Conservation (phyloP, 2,113 vertebrate genomes). For the Corydoras sp. region DNA sequence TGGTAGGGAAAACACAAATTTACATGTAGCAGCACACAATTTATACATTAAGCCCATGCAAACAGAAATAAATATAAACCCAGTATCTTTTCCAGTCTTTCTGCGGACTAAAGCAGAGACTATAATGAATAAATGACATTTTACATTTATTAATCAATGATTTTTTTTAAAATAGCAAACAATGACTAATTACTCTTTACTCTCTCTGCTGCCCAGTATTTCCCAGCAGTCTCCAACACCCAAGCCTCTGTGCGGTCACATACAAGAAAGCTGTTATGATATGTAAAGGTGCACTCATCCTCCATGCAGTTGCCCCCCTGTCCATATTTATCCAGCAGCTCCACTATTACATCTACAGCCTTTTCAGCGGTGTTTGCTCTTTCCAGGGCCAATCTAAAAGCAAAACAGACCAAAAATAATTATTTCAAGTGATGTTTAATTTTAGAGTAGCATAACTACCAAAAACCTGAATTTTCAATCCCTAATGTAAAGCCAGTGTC, state of each 20-base stretch:
- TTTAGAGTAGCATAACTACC: not conserved
- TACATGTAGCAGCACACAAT: too few relatives aligned
- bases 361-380: slow-evolving; percentile 85
- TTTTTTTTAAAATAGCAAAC: too few relatives aligned
- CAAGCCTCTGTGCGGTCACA: slow-evolving; percentile 87
- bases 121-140: not conserved
- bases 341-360: slow-evolving; percentile 77
- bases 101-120: not conserved
- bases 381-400: slow-evolving; percentile 85
- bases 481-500: too few relatives aligned
- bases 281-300: slow-evolving; percentile 74
- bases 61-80: too few relatives aligned
- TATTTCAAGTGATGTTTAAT: not conserved
- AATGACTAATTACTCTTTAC: slow-evolving; percentile 54
- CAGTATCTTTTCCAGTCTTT: too few relatives aligned
- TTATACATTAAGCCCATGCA: too few relatives aligned
- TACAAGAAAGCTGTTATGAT: slow-evolving; percentile 96
- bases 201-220: slow-evolving; percentile 89
- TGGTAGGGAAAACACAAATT: too few relatives aligned
- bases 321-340: slow-evolving; percentile 82
- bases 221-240: slow-evolving; percentile 89
- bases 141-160: not conserved
- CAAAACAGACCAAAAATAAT: slow-evolving; percentile 6
- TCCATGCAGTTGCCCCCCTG: slow-evolving; percentile 92
- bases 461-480: not conserved